These are phyloP conservation scores for Macropis europaea DNA, from an alignment of 2,888 invertebrate species.

Conservation along the genomic window DNA sequence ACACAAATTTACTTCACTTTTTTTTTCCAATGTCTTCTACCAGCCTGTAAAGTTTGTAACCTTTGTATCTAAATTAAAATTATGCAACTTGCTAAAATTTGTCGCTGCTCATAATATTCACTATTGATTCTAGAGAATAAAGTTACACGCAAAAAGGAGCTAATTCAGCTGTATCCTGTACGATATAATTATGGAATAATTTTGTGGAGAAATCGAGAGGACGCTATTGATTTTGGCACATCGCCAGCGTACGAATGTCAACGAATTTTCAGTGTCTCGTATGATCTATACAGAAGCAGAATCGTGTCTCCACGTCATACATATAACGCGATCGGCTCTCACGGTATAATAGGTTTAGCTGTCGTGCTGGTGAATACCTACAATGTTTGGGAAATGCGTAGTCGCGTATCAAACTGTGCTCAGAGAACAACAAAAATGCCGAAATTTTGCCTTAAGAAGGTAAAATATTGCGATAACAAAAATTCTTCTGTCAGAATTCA, in stretches of 20 bases:
- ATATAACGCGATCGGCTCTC: conserved; percentile 33
- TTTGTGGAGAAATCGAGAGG: conserved; percentile 3
- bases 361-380: conserved; percentile 62
- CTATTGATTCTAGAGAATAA: background rate
- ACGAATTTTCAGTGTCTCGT: conserved; percentile 37
- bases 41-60: too few relatives aligned
- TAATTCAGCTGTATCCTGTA: too few relatives aligned
- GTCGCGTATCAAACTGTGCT: conserved; percentile 25
- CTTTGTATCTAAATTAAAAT: too few relatives aligned
- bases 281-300: conserved; percentile 25
- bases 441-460: conserved; percentile 64
- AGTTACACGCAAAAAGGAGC: too few relatives aligned
- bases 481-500: too few relatives aligned
- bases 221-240: conserved; percentile 38
- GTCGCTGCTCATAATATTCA: too few relatives aligned
- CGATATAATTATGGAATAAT: too few relatives aligned
- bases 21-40: too few relatives aligned
- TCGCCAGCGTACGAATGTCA: conserved; percentile 36
- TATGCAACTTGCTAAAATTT: too few relatives aligned
- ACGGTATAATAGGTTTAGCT: conserved; percentile 63
- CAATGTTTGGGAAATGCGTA: conserved; percentile 58
- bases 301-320: conserved; percentile 48
- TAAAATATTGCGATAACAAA: too few relatives aligned
- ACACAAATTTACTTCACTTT: too few relatives aligned
- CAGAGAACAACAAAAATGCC: conserved; percentile 53